Evolutionary conservation across 53 echinoderm and acorn worm species (phyloP).

Genomic region (Hippasteria phrygiana): DNA sequence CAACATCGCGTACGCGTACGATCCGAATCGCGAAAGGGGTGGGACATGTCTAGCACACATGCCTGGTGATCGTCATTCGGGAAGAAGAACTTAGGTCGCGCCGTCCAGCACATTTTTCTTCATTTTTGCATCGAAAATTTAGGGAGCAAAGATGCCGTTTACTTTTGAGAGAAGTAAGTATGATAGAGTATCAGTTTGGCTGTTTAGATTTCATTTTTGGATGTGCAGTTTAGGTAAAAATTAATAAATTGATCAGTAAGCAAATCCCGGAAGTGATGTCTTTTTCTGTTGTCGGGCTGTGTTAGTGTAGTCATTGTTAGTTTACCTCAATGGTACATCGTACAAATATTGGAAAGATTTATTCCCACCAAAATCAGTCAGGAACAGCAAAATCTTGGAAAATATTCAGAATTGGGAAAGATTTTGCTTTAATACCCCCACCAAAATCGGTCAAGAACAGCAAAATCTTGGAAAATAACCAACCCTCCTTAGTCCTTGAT

Average conservation of each 20-base stretch:
- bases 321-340: no score
- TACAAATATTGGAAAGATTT: no score
- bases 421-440: no score
- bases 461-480: no score
- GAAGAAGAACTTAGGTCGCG: no score
- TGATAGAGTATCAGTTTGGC: neutral
- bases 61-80: no score
- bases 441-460: no score
- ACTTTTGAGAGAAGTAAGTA: conserved; percentile 38
- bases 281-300: neutral
- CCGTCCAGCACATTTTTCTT: no score
- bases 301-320: neutral
- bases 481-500: no score
- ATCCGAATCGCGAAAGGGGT: neutral
- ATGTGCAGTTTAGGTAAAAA: neutral
- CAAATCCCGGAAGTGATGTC: conserved; percentile 40
- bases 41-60: neutral
- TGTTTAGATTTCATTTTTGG: neutral
- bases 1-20: neutral
- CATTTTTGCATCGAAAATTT: neutral
- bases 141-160: conserved; percentile 44
- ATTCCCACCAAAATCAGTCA: no score
- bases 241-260: neutral
- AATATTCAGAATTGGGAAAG: no score
- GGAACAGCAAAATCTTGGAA: no score